Percentiles rank a stretch among this genome's conserved stretches.
These are phyloP conservation scores for Nibea coibor DNA, from an alignment of 2,113 vertebrate species.

Conservation along the genomic window DNA sequence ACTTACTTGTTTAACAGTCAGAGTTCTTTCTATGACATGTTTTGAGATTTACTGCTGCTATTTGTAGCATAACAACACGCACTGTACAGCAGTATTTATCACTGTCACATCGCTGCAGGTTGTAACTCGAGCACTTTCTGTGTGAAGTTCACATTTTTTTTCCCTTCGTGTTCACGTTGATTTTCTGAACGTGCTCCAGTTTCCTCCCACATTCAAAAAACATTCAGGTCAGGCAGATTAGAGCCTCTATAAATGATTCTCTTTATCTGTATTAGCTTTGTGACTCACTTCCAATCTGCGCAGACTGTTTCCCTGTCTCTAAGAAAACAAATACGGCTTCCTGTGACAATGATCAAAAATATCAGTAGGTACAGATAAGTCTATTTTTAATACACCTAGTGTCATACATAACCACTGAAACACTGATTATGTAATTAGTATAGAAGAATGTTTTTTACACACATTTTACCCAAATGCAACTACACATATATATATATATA, in stretches of 20 bases:
- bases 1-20: neutral
- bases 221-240: conserved; percentile 70
- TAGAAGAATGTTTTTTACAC: too few relatives aligned
- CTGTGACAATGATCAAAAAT: neutral
- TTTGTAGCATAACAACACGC: conserved; percentile 6
- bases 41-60: neutral
- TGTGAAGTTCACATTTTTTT: conserved; percentile 20
- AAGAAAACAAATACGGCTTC: neutral
- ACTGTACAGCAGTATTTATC: conserved; percentile 11
- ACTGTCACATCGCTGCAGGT: conserved; percentile 34
- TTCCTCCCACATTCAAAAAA: conserved; percentile 66
- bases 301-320: conserved; percentile 34
- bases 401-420: neutral
- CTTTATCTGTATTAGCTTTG: conserved; percentile 39
- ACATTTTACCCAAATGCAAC: too few relatives aligned
- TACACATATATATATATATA: too few relatives aligned
- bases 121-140: conserved; percentile 10
- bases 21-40: neutral
- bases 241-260: conserved; percentile 67
- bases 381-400: neutral
- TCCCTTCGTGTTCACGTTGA: conserved; percentile 50
- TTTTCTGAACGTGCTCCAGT: conserved; percentile 61
- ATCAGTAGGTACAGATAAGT: neutral
- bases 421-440: neutral
- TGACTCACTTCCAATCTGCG: conserved; percentile 48